Conservation (phyloP, 1,140 invertebrate genomes). For the Potamilus streckersoni region DNA sequence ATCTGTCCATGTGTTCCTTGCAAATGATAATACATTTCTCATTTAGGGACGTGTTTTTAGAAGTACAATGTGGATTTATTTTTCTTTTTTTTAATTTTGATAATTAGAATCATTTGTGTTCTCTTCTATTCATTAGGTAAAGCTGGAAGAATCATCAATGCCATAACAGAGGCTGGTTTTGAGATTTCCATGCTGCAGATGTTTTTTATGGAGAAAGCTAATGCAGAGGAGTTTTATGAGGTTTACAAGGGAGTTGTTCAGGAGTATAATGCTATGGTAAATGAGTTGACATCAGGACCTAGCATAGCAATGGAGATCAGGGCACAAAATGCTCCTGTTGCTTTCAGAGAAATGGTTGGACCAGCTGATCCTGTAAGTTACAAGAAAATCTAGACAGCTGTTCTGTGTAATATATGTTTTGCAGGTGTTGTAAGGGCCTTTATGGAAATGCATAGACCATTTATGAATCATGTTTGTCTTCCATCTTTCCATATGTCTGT, state of each 20-base stretch:
- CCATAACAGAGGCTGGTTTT: conserved; percentile 81
- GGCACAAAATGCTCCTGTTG: conserved; percentile 73
- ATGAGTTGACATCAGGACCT: conserved; percentile 83
- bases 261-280: conserved; percentile 76
- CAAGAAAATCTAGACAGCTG: too few relatives aligned
- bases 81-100: too few relatives aligned
- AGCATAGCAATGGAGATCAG: conserved; percentile 90
- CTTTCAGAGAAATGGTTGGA: conserved; percentile 88
- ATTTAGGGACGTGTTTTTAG: too few relatives aligned
- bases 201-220: conserved; percentile 79
- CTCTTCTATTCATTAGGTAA: conserved; percentile 55
- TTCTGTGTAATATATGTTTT: too few relatives aligned
- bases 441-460: too few relatives aligned
- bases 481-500: too few relatives aligned
- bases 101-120: too few relatives aligned
- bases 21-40: too few relatives aligned
- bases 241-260: conserved; percentile 80
- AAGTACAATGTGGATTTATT: too few relatives aligned
- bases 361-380: conserved; percentile 86
- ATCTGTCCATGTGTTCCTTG: too few relatives aligned
- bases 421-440: too few relatives aligned
- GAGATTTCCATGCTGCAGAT: conserved; percentile 79
- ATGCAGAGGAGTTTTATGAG: conserved; percentile 92
- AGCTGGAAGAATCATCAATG: conserved; percentile 78
- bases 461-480: too few relatives aligned